These are phyloP conservation scores for Nannobrachium achirus DNA, from an alignment of 2,113 vertebrate genomes.

Conservation along the genomic window DNA sequence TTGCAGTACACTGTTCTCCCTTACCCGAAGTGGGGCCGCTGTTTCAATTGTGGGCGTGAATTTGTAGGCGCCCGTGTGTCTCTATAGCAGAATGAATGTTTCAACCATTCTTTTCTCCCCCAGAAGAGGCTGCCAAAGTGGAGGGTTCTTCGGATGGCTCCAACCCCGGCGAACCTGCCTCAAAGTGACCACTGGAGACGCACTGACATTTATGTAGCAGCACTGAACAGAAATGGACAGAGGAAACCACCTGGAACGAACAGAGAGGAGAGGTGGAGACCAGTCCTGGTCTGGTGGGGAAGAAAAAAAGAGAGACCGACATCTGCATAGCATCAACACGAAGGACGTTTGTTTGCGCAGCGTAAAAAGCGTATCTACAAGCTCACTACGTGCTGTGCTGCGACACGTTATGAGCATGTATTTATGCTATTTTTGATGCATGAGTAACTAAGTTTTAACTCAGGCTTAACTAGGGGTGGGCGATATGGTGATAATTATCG, in stretches of 20 bases:
- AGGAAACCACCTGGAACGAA: neutral
- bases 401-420: too few species aligned
- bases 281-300: neutral
- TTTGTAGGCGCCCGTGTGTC: too few species aligned
- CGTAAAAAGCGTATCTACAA: too few species aligned
- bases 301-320: neutral
- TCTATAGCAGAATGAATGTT: neutral
- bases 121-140: slow-evolving; percentile 63
- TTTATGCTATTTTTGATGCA: too few species aligned
- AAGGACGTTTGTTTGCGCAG: too few species aligned
- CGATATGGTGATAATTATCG: too few species aligned
- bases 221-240: neutral
- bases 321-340: slow-evolving; percentile 4
- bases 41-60: too few species aligned
- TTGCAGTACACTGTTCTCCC: too few species aligned
- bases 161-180: slow-evolving; percentile 41
- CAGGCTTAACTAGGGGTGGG: too few species aligned
- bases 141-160: slow-evolving; percentile 45
- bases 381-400: too few species aligned
- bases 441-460: too few species aligned
- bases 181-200: slow-evolving; percentile 57
- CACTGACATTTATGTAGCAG: neutral
- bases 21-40: too few species aligned
- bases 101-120: slow-evolving; percentile 13
- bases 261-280: neutral